These are phyloP conservation scores for Globodera ellingtonae DNA, from an alignment of 1,140 invertebrate species.

Conservation along the genomic window DNA sequence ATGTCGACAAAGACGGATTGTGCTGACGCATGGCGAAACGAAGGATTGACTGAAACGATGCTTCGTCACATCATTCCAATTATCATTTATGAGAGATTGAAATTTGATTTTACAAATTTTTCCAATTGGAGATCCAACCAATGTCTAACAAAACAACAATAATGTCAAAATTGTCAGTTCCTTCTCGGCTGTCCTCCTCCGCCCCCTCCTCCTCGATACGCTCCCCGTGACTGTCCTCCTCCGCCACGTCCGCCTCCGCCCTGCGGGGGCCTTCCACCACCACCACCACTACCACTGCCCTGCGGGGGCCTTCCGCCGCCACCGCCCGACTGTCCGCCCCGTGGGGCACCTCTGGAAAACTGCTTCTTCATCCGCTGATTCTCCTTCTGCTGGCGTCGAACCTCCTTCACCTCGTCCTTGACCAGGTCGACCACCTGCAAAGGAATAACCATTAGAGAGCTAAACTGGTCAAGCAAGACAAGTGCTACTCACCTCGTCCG, in stretches of 20 bases:
- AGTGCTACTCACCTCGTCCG: too few relatives aligned
- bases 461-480: background rate
- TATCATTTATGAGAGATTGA: too few relatives aligned
- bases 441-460: background rate
- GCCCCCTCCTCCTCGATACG: background rate
- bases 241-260: slow-evolving; percentile 29
- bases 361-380: slow-evolving; percentile 53
- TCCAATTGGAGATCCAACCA: background rate
- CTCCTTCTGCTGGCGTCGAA: slow-evolving; percentile 59
- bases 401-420: slow-evolving; percentile 64
- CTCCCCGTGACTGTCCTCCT: slow-evolving; percentile 7
- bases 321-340: slow-evolving; percentile 44
- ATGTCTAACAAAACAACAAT: background rate
- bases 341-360: slow-evolving; percentile 27
- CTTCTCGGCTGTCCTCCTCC: background rate
- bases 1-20: background rate
- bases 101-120: background rate
- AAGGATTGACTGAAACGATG: background rate
- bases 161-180: background rate
- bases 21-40: background rate
- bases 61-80: background rate
- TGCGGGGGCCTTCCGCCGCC: slow-evolving; percentile 35
- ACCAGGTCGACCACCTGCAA: slow-evolving; percentile 64
- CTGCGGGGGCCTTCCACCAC: slow-evolving; percentile 8
- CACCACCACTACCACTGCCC: slow-evolving; percentile 18